phyloP scores from a whole-genome alignment of 2,797 vertebrate genomes.

The Trachops cirrhosus region DNA sequence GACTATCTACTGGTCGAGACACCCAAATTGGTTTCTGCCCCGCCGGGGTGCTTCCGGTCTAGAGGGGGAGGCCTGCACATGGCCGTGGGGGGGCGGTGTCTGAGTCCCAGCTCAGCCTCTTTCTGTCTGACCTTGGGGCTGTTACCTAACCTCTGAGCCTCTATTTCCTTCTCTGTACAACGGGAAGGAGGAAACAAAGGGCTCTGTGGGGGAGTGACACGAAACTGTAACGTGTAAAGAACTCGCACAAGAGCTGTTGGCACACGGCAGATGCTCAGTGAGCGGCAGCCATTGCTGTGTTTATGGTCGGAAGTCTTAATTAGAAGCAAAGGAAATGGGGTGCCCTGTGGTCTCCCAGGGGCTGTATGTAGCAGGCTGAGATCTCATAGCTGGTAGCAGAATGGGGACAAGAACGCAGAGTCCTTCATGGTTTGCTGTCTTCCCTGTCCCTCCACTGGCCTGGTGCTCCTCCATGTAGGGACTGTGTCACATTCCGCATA shows the following conservation, averaged over 20 bases:
- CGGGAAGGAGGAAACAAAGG: background rate
- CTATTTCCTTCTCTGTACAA: background rate
- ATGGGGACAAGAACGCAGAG: background rate
- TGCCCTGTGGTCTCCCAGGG: too few relatives aligned
- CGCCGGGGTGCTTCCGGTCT: background rate
- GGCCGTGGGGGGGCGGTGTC: fast-evolving
- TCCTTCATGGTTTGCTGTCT: background rate
- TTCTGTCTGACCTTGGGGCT: background rate
- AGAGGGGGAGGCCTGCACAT: background rate
- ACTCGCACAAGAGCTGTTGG: background rate
- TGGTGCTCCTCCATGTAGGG: background rate
- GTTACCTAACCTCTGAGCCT: background rate
- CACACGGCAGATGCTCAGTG: background rate
- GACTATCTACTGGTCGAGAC: background rate
- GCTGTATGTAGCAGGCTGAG: background rate
- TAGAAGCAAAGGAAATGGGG: background rate
- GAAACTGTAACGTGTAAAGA: background rate
- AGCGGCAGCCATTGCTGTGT: background rate
- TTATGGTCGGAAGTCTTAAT: background rate
- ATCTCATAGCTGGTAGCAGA: background rate
- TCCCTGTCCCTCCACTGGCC: background rate
- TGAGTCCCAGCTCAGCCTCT: background rate
- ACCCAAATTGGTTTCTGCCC: background rate
- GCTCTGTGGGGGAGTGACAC: background rate
- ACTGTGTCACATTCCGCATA: background rate